These are phyloP conservation scores for Drosophila dives DNA, from an alignment of 2,888 invertebrate species.

Conservation along the genomic window DNA sequence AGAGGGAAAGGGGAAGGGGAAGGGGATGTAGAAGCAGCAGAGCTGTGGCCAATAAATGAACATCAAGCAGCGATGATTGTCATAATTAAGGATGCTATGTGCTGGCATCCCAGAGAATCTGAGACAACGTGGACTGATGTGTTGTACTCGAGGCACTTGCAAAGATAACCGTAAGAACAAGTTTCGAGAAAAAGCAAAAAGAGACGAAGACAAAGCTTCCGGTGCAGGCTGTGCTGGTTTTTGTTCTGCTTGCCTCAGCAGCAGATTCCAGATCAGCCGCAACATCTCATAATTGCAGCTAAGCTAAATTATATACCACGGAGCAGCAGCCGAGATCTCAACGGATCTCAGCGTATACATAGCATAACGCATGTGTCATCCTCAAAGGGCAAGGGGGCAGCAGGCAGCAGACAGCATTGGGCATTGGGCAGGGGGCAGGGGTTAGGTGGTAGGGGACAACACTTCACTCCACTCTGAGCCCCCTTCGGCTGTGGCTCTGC, in stretches of 20 bases:
- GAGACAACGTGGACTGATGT: conserved; percentile 30
- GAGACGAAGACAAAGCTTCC: conserved; percentile 62
- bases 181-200: conserved; percentile 42
- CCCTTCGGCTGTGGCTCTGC: conserved; percentile 17
- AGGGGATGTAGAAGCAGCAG: not conserved
- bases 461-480: conserved; percentile 24
- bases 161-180: conserved; percentile 78
- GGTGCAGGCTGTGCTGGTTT: conserved; percentile 57
- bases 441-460: not conserved
- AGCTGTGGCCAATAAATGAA: conserved; percentile 39
- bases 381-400: conserved; percentile 12
- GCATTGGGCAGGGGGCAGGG: not conserved
- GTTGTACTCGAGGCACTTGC: conserved; percentile 68
- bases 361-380: conserved; percentile 57
- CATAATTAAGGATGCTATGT: conserved; percentile 78
- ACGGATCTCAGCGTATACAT: conserved; percentile 25
- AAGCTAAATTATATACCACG: conserved; percentile 74
- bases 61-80: conserved; percentile 72
- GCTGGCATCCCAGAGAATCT: conserved; percentile 60
- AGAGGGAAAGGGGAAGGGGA: not conserved
- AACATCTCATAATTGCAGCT: conserved; percentile 78
- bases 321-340: conserved; percentile 32
- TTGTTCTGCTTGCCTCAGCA: not conserved
- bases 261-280: conserved; percentile 66
- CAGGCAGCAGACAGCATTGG: not conserved